Evolutionary conservation across 2,113 vertebrate species (phyloP).

Genomic region (Cinclus mexicanus): DNA sequence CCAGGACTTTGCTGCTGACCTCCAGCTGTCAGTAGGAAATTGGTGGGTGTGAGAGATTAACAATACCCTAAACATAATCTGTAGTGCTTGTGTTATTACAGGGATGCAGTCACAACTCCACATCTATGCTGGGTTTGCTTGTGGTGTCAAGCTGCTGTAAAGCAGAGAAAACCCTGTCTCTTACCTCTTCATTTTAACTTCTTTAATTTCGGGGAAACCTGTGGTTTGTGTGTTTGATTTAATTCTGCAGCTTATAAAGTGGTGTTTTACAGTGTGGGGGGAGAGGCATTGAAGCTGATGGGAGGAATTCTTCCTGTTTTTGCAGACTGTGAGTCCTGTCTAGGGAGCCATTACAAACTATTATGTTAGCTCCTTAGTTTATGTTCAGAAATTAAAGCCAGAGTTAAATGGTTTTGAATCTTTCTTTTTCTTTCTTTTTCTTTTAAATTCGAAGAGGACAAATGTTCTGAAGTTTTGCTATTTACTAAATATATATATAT

Average conservation of each 20-base stretch:
- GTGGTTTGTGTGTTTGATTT: slow-evolving; percentile 50
- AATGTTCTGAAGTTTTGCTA: not conserved
- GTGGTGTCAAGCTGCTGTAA: slow-evolving; percentile 30
- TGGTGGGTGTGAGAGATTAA: slow-evolving; percentile 72
- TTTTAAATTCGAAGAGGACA: not conserved
- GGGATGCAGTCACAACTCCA: slow-evolving; percentile 38
- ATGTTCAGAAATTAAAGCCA: slow-evolving; percentile 14
- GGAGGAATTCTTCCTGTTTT: slow-evolving; percentile 66
- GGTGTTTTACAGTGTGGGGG: not conserved
- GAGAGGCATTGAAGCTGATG: not conserved
- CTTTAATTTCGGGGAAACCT: not conserved
- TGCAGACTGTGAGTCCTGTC: slow-evolving; percentile 35
- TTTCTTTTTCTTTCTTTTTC: not conserved
- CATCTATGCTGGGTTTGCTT: slow-evolving; percentile 18
- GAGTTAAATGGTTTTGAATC: not conserved
- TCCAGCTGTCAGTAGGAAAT: slow-evolving; percentile 70
- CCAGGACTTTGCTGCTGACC: slow-evolving; percentile 47
- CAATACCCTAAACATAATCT: slow-evolving; percentile 66
- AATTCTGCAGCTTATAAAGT: slow-evolving; percentile 41
- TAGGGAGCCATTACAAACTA: slow-evolving; percentile 24
- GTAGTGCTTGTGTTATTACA: slow-evolving; percentile 68
- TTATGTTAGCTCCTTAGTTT: slow-evolving; percentile 37
- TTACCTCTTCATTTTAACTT: slow-evolving; percentile 9
- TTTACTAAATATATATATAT: not conserved
- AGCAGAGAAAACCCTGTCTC: not conserved